Evolutionary conservation across 2,888 invertebrate species (phyloP), one percentile per base, ranked within the genome.

Genomic region (Euzophera pinguis): DNA sequence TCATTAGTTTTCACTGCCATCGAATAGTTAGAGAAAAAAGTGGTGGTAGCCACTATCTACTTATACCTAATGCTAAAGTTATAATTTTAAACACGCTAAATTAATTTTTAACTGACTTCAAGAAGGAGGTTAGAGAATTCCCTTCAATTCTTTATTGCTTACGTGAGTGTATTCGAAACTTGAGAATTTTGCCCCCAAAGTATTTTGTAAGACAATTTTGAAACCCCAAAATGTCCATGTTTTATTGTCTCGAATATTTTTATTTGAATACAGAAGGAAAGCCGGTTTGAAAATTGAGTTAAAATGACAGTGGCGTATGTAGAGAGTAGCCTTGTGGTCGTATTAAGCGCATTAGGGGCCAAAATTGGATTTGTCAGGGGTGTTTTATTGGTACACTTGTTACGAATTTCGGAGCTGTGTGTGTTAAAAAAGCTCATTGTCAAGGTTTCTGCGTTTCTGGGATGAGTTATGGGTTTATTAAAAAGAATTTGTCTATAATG

Each of bases 231-330:
- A 50, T 39, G 38, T 16, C 29, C 65, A 70, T 84, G 79, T 82
- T 86, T 88, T 87, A 87, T 81, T 76, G 75, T 75, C 67, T 71
- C 77, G 80, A 79, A 84, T 84, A 85, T 87, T 84, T 84, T 82
- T 82, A 83, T 82, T 81, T 78, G 79, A 79, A 79, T 78, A 67
- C 66, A 61, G 62, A 65, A 61, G 64, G 59, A 67, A 61, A 62
- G 65, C 67, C 66, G 60, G 75, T 78, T 84, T 80, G 75, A 81
- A 88, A 90, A 90, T 90, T 84, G 89, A 89, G 90, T 90, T 89
- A 90, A 89, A 90, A 89, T 86, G 87, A 88, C 89, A 89, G 88
- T 78, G 88, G 86, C 84, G 77, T 84, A 81, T 81, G 87, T 86
- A 86, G 85, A 84, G 89, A 87, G 88, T 88, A 87, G 84, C 83